Evolutionary conservation across 1,140 invertebrate species (phyloP).

Genomic region (Mercenaria mercenaria): DNA sequence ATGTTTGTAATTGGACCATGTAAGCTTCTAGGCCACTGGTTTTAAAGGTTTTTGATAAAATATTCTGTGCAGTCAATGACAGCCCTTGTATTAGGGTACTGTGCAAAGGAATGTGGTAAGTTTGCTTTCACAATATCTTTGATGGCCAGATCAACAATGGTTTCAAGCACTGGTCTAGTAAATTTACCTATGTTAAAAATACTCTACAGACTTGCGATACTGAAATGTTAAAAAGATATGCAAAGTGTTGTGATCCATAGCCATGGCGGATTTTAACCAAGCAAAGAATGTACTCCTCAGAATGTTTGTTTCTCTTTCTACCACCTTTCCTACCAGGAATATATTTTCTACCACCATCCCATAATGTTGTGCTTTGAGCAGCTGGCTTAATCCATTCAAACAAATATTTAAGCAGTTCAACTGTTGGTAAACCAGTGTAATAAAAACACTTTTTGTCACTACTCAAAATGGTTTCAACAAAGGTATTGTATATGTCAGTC

Average conservation of each 20-base stretch:
- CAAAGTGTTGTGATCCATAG: not conserved
- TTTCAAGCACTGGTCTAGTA: constrained; percentile 26
- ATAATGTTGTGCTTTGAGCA: constrained; percentile 16
- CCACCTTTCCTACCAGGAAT: constrained; percentile 34
- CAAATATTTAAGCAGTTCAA: not conserved
- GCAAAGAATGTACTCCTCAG: constrained; percentile 15
- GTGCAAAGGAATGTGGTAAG: not conserved
- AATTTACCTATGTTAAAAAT: constrained; percentile 37
- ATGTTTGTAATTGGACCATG: constrained; percentile 52
- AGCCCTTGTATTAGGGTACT: constrained; percentile 6
- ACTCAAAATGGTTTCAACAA: not conserved
- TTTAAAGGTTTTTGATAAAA: constrained; percentile 18
- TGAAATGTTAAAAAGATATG: constrained; percentile 24
- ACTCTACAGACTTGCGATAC: constrained; percentile 7
- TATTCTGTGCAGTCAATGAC: constrained; percentile 51
- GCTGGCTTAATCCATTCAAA: constrained; percentile 25
- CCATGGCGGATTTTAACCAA: constrained; percentile 35
- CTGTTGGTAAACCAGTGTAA: constrained; percentile 32
- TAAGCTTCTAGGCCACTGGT: constrained; percentile 35
- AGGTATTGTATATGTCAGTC: too few species aligned
- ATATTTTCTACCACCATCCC: constrained; percentile 27
- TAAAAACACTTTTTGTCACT: constrained; percentile 45
- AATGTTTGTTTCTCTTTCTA: not conserved
- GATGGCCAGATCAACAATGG: constrained; percentile 13
- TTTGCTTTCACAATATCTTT: not conserved